Evolutionary conservation across 2,888 invertebrate species (phyloP), one percentile per base, ranked within the genome.

Genomic region (Oxytorus armatus): DNA sequence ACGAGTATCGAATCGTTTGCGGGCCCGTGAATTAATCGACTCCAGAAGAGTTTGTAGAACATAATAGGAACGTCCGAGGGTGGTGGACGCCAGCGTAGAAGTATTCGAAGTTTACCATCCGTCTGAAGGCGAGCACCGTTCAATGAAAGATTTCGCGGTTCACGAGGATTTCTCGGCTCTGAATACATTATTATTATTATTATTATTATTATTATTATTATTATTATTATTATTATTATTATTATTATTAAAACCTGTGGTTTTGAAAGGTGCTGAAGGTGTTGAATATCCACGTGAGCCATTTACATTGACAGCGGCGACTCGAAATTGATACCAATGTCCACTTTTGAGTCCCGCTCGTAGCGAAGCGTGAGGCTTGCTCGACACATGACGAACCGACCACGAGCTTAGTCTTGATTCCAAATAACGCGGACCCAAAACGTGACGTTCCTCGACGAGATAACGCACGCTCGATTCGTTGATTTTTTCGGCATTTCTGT

Each of bases 271-370:
- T 0, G 92, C 87, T 2, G 94, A 94, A 0, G 94, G 94, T 18
- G 92, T 92, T 0, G 96, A 96, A 87, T 95, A 96, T 8, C 96
- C 96, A 79, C 94, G 92, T 3, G 96, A 95, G 0, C 96, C 96
- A 65, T 94, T 93, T 0, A 93, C 94, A 88, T 95, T 96, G 1
- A 96, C 94, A 0, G 96, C 95, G 0, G 96, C 96, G 3, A 96
- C 95, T n/a, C 96, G 93, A 88, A 96, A 96, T 84, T 96, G 95
- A 90, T 96, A 96, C 96, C 96, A 96, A 61, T 95, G 94, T 2
- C 96, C 96, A 0, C 95, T 95, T 87, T 94, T 95, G 61, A 94
- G 90, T 33, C 94, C 89, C 72, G 93, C 93, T 21, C 93, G 93
- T 10, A 95, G 90, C 0, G 93, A 92, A 1, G 93, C 93, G 81